These are phyloP conservation scores for Naso thynnoides DNA, from an alignment of 2,797 vertebrate species.

Conservation along the genomic window DNA sequence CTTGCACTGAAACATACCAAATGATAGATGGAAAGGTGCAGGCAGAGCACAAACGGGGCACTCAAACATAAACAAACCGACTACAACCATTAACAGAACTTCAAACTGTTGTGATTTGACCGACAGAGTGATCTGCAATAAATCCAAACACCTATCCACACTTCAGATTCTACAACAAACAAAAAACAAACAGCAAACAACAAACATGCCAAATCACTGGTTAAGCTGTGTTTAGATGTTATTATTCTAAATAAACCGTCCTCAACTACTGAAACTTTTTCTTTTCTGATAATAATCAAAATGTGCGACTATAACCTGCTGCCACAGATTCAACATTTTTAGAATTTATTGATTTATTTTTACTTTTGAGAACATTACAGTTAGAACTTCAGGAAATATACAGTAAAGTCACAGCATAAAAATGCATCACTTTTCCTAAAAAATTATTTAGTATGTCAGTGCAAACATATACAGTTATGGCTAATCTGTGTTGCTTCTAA, in stretches of 20 bases:
- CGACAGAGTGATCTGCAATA: neutral
- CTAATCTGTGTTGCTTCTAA: neutral
- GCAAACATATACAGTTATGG: neutral
- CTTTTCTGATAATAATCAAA: slow-evolving; percentile 1
- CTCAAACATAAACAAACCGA: slow-evolving; percentile 19
- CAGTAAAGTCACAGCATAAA: too few relatives aligned
- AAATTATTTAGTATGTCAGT: neutral
- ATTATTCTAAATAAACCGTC: neutral
- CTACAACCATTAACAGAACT: neutral
- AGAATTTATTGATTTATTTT: neutral
- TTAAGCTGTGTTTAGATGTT: neutral
- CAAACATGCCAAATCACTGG: neutral
- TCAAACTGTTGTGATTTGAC: neutral
- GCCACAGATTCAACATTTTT: slow-evolving; percentile 1
- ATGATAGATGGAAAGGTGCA: slow-evolving; percentile 21
- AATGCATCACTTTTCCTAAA: neutral
- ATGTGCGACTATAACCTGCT: neutral
- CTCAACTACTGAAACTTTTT: neutral
- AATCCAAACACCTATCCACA: neutral
- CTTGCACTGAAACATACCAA: slow-evolving; percentile 20
- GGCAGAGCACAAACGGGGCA: neutral
- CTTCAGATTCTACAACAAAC: neutral
- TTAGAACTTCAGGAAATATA: neutral
- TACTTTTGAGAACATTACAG: neutral
- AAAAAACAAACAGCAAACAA: too few relatives aligned